Evolutionary conservation across 2,113 vertebrate species (phyloP), one percentile per base, ranked within the genome.

Genomic region (Gasterosteus aculeatus): DNA sequence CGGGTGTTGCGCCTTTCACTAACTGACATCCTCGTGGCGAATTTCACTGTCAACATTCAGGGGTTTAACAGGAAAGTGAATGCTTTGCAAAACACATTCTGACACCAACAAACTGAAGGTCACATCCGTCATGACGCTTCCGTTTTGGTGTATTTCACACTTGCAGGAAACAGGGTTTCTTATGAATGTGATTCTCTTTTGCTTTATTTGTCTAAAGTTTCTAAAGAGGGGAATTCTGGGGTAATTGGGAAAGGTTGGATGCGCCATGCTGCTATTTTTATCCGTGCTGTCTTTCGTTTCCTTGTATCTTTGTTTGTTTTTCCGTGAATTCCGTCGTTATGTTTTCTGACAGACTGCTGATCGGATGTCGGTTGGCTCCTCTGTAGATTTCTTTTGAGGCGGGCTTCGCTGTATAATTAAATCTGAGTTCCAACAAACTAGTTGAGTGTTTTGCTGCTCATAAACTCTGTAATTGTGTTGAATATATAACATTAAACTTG

Each of bases 81-180:
- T 33, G 31, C 39, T 68, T 74, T 38, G 38, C 38, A 49, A 79
- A 75, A 51, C 14, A 3, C 42, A 67, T 64, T 77, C 80, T 74
- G 44, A 81, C 35, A 33, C 65, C 58, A 80, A 69, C 72, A 42
- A 61, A 77, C 42, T 59, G 61, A 87, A 80, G 80, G 83, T 86
- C 68, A 60, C 35, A 47, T 72, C 75, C 44, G 66, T 67, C 69
- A 54, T 3, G 68, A 57, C 18, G 57, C 61, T 73, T 14, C 18
- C n/a, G 15, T 61, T 59, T 35, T 10, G 15, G 54, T 44, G 56
- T 58, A 65, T 81, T 81, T 75, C 64, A 59, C 31, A 72, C 33
- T 29, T 49, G 51, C 35, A 49, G 26, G 47, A 54, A 75, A 71
- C 10, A 14, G 11, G 10, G 12, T 69, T 53, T 53, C 29, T 59